Percentiles rank a stretch among this genome's conserved stretches.
Conservation (phyloP, 1,140 invertebrate genomes). For the Reticulitermes speratus region DNA sequence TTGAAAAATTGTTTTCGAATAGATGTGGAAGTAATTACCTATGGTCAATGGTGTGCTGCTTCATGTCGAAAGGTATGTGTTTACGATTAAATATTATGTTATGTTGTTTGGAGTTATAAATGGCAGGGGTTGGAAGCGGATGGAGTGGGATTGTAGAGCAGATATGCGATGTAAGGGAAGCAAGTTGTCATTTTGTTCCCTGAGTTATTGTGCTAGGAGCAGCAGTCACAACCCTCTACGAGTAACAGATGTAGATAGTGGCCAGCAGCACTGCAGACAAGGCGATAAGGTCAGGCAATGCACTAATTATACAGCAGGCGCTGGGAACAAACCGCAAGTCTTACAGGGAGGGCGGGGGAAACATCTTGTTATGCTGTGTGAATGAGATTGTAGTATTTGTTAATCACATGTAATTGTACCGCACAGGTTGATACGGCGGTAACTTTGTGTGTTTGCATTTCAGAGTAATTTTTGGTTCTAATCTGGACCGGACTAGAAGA, state of each 20-base stretch:
- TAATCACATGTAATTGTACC: no score
- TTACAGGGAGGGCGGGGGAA: not conserved
- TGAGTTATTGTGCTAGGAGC: not conserved
- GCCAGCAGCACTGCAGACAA: not conserved
- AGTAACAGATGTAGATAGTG: not conserved
- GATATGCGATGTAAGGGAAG: not conserved
- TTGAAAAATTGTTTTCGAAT: no score
- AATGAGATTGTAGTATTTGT: not conserved
- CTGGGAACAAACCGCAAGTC: not conserved
- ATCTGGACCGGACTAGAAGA: no score
- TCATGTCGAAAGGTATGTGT: not conserved
- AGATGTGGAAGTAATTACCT: no score
- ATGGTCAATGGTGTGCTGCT: no score
- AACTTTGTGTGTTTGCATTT: no score
- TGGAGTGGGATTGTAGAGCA: not conserved
- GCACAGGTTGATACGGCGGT: no score
- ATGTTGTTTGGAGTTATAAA: not conserved
- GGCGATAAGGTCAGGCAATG: constrained; percentile 3
- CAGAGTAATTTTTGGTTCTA: no score
- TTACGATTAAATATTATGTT: not conserved
- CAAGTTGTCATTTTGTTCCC: not conserved
- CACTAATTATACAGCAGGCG: not conserved
- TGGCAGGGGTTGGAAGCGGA: not conserved
- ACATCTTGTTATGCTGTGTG: not conserved
- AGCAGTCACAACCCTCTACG: not conserved